Evolutionary conservation across 2,113 vertebrate genomes (phyloP).

Genomic region (Willisornis vidua): DNA sequence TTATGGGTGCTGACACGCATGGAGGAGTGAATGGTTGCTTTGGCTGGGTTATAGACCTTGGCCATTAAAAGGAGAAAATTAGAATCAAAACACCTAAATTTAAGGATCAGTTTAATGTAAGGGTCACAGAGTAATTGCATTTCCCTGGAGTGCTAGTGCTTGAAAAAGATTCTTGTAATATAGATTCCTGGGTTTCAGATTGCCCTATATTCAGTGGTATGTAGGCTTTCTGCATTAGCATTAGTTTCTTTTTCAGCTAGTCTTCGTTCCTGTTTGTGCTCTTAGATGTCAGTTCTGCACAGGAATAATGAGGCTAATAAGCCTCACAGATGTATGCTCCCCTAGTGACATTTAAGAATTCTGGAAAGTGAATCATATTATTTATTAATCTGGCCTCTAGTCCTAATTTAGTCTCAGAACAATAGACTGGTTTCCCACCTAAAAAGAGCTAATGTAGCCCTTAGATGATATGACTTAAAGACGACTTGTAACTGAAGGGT

Average conservation of each 20-base stretch:
- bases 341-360: slow-evolving; percentile 22
- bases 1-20: background rate
- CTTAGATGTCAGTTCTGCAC: slow-evolving; percentile 35
- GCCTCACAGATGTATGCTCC: slow-evolving; percentile 11
- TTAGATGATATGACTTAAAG: background rate
- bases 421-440: background rate
- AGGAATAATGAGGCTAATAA: slow-evolving; percentile 52
- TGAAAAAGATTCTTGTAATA: background rate
- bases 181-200: background rate
- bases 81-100: background rate
- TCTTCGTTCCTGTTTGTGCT: slow-evolving; percentile 33
- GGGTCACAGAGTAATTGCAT: background rate
- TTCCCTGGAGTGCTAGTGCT: background rate
- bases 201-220: slow-evolving; percentile 5
- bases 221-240: background rate
- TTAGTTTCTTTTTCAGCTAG: background rate
- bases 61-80: background rate
- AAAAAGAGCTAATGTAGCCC: background rate
- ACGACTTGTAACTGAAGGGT: background rate
- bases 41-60: background rate
- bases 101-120: slow-evolving; percentile 3
- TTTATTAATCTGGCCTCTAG: slow-evolving; percentile 53
- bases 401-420: slow-evolving; percentile 35
- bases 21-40: background rate
- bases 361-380: slow-evolving; percentile 39